Evolutionary conservation across 2,113 vertebrate species (phyloP), one percentile per base, ranked within the genome.

Genomic region (Bothrops jararaca): DNA sequence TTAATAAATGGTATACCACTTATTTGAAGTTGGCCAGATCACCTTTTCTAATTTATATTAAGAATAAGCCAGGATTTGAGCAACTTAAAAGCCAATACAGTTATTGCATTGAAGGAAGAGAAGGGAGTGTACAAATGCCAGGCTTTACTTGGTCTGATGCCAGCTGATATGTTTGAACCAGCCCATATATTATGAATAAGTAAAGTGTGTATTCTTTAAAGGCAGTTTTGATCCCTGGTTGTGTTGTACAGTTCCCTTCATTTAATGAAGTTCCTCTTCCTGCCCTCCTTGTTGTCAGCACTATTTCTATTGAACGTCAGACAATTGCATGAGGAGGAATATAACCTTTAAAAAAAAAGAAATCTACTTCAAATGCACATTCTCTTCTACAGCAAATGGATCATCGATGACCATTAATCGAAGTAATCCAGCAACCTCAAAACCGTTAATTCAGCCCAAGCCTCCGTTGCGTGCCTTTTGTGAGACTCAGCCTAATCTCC

Each of bases 361-460:
- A 50, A 50, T 50, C 7, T 20, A 24, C 92, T 93, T 86, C 39
- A 5, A 39, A 1, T 85, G 74, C 5, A 88, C 15, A 94, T 92
- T 94, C 93, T 34, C 91, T 94, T 92, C 94, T 91, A 18, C 95
- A 99, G 99, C 93, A 95, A 98, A 97, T 96, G 97, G 96, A 92
- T 95, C 95, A 91, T 92, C 86, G 0, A 96, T 94, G 93, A 96
- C 95, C 74, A 57, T 95, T 74, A 99, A 98, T 95, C 98, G 96
- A 85, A 98, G 97, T 52, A 97, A 97, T 95, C 98, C 98, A 92
- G 91, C 96, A 23, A 97, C 86, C 4, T 97, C 98, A 11, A 99
- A 98, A 95, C 97, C 98, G 95, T 98, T 97, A 86, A 98, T 99
- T 97, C 98, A 99, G 64, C 99, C 98, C 56, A 99, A 98, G 93